Evolutionary conservation across 2,797 vertebrate genomes (phyloP).

Genomic region (Lophotriccus pileatus): DNA sequence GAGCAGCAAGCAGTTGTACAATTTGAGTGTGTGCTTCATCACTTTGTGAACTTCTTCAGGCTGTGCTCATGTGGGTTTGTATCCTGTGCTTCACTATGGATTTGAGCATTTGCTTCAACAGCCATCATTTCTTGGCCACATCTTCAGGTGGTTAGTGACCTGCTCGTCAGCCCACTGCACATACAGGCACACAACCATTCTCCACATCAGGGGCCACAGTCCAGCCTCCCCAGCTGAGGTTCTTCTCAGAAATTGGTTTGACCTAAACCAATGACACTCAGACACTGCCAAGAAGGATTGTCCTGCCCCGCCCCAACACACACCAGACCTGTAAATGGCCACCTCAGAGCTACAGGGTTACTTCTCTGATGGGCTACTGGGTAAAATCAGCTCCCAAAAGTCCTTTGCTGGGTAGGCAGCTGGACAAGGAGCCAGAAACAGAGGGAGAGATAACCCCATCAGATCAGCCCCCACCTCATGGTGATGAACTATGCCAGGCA

Average conservation of each 20-base stretch:
- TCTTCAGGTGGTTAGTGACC: background rate
- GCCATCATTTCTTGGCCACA: background rate
- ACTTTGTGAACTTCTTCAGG: background rate
- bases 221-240: background rate
- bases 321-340: rapidly evolving
- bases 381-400: background rate
- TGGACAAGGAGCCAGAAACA: background rate
- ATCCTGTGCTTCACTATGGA: rapidly evolving
- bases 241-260: background rate
- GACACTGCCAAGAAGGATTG: background rate
- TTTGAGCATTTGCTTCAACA: background rate
- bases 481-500: background rate
- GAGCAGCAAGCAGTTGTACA: background rate
- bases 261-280: rapidly evolving
- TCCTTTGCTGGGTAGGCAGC: background rate
- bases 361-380: background rate
- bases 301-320: background rate
- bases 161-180: background rate
- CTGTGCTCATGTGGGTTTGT: background rate
- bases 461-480: background rate
- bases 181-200: rapidly evolving
- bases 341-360: background rate
- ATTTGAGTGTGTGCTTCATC: background rate
- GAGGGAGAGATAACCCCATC: background rate
- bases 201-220: rapidly evolving